phyloP scores from a whole-genome alignment of 30 jellyfish, hydroid and myxozoan species.

The Aurelia coerulea region DNA sequence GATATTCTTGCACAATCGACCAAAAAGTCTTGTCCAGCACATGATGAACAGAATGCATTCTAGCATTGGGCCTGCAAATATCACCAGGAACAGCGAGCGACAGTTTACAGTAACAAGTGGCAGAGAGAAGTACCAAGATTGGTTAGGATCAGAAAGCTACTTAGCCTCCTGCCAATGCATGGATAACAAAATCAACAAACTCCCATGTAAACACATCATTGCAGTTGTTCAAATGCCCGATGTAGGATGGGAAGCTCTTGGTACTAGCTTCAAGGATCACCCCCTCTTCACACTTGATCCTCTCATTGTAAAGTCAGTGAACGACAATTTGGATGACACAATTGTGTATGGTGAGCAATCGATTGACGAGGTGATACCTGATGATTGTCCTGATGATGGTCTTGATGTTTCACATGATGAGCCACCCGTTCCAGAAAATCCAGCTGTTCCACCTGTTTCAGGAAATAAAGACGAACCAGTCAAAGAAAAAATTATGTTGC shows the following conservation, averaged over 20 bases:
- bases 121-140: too few species aligned
- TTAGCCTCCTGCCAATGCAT: too few species aligned
- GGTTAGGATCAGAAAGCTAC: too few species aligned
- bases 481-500: constrained; percentile 8
- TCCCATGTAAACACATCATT: constrained; percentile 35
- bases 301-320: constrained; percentile 3
- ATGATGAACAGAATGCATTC: too few species aligned
- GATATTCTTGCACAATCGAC: not conserved
- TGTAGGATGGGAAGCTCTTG: constrained; percentile 53
- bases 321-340: not conserved
- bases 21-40: not conserved
- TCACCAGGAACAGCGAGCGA: too few species aligned
- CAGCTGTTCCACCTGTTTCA: constrained; percentile 22
- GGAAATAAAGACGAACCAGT: not conserved
- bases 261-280: constrained; percentile 11
- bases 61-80: too few species aligned
- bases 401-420: not conserved
- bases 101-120: too few species aligned
- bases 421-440: constrained; percentile 7
- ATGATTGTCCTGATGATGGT: constrained; percentile 11
- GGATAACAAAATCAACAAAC: constrained; percentile 12
- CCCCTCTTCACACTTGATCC: constrained; percentile 41
- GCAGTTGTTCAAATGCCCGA: constrained; percentile 20
- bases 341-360: not conserved
- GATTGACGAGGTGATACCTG: constrained; percentile 1